phyloP scores from a whole-genome alignment of 2,113 vertebrate species.

The Alligator sinensis region DNA sequence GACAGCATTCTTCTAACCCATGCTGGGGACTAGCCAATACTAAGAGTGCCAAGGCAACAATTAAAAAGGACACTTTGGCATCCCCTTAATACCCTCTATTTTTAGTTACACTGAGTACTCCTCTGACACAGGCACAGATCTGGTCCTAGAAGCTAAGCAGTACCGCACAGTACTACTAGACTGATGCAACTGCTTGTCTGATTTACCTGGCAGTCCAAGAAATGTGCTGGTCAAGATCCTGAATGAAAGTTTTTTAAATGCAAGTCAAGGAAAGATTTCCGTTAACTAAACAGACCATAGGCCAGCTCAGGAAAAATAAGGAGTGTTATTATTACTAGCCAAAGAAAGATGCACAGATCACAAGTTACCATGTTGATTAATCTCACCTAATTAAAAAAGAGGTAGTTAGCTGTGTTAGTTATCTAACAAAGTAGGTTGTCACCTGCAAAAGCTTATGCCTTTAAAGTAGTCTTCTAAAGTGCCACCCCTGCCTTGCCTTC shows the following conservation, averaged over 20 bases:
- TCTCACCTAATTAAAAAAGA: neutral
- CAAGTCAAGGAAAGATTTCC: neutral
- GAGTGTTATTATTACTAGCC: neutral
- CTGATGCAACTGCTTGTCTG: neutral
- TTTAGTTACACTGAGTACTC: neutral
- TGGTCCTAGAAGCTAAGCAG: neutral
- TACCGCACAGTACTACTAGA: neutral
- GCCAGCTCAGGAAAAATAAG: neutral
- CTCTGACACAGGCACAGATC: neutral
- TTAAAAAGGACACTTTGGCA: neutral
- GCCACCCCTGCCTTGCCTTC: no score
- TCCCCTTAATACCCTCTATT: neutral
- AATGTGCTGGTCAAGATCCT: neutral
- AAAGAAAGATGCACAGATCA: neutral
- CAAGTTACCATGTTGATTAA: neutral
- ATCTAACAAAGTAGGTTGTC: no score
- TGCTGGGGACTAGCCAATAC: neutral
- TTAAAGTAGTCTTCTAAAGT: no score
- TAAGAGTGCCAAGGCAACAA: accelerated
- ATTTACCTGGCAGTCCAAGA: neutral
- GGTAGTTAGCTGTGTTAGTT: no score
- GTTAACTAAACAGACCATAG: neutral
- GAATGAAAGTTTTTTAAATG: constrained; percentile 24
- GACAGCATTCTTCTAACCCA: neutral
- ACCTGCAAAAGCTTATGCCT: no score